Base-by-base conservation (phyloP, 1,140 invertebrate species). In the Musca domestica region DNA sequence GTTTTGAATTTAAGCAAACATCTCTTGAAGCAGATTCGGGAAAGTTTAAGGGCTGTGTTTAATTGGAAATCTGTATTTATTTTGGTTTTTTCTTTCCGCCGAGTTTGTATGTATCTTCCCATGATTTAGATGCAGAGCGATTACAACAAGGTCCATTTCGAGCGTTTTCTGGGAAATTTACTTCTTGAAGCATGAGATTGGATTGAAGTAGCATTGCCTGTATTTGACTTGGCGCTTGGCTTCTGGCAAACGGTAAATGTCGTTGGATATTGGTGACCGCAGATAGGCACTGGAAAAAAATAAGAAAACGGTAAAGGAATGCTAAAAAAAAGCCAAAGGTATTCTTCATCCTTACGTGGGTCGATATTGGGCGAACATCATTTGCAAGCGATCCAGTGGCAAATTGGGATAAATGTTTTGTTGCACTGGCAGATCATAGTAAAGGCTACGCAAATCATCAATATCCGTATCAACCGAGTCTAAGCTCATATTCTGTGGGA, bases 111-210 rank as follows among this genome's bases (percentile, higher is more conserved):
- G 48, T 12, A 41, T 41, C 34, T 41, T 41, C 34, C 34, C 34
- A 41, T 41, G 34, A 41, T 41, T 41, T 41, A 10, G 12, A 41
- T 41, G 34, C 34, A 41, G 34, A 41, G 34, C 10, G 34, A 41
- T 41, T 41, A 41, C 34, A 41, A 41, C 34, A 41, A 41, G 34
- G 34, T 41, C 34, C 34, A 41, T 41, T 41, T 7, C 2, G 34
- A 41, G 10, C n/a, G 34, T 41, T 41, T 52, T n/a, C n/a, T 54
- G 15, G 41, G 5, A 56, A 15, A 74, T 85, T 87, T 85, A 89
- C 83, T 89, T 89, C 80, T 84, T 85, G 85, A 89, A 89, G 82
- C 88, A 89, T 69, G 87, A 88, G 77, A 89, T 88, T 64, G 88
- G 88, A 81, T 89, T 89, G 84, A 89, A 89, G 81, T 89, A 89